Evolutionary conservation across 2,113 vertebrate genomes (phyloP), one percentile per base, ranked within the genome.

Genomic region (Dicrurus megarhynchus): DNA sequence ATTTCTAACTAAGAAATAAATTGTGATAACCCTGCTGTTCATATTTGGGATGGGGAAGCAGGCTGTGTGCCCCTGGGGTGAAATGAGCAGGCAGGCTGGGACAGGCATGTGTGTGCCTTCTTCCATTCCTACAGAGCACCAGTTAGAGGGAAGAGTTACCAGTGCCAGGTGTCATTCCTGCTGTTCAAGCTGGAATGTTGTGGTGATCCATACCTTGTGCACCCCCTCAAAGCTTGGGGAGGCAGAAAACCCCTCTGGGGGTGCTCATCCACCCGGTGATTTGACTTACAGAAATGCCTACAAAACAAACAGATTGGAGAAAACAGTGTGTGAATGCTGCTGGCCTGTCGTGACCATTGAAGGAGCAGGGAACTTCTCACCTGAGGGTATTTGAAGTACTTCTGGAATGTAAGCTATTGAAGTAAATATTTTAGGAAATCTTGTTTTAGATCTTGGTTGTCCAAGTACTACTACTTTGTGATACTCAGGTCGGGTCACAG

Each of bases 1-100:
- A 84, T 98, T 98, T 98, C 97, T 98, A 98, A 97, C 93, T 91
- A 98, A 98, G 97, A 75, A 64, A 8, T 23, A 35, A 6, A 42
- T 95, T 89, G 97, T 97, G 97, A 63, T 92, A 85, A 90, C 41
- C 24, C 52, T 97, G 76, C 92, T 94, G 84, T 95, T 87, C 26
- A 16, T 74, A 10, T 6, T 37, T 56, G 61, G 61, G 65, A n/a
- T 13, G 84, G 50, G 65, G n/a, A 39, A 64, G 53, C 60, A 65
- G 74, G 28, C 35, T 32, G 0, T 3, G 14, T 49, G 21, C 4
- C 13, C 1, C 16, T 16, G 3, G 12, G 39, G 11, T 60, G 73
- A 7, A 18, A 44, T 46, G 27, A 65, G 70, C 8, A 2, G 28
- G 32, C 30, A 46, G 41, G 37, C 11, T 39, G 12, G 26, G 14